Percentiles rank a stretch among this genome's conserved stretches.
Conservation (phyloP, 2,888 invertebrate species). For the Acanthopleura granulata region DNA sequence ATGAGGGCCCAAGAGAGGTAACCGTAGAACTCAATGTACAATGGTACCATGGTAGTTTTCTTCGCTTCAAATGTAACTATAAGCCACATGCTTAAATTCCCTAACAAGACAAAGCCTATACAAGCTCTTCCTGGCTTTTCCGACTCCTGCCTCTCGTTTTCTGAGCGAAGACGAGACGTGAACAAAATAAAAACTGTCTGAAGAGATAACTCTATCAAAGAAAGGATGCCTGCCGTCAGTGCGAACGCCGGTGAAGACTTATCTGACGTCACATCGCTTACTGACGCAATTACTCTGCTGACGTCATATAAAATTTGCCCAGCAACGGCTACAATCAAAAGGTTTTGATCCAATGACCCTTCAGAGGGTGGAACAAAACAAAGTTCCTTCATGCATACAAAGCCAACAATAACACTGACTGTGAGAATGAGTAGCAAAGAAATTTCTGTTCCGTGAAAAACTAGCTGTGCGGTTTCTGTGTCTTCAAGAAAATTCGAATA, state of each 20-base stretch:
- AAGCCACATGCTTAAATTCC: conserved; percentile 8
- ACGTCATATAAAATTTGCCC: conserved; percentile 9
- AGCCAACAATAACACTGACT: neutral
- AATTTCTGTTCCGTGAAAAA: conserved; percentile 6
- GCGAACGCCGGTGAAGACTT: neutral
- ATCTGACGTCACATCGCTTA: neutral
- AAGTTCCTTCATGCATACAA: neutral
- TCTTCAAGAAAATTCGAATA: neutral
- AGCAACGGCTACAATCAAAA: neutral
- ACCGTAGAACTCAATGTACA: conserved; percentile 3
- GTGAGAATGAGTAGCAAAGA: neutral
- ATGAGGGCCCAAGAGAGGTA: conserved; percentile 1
- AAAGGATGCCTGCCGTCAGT: neutral
- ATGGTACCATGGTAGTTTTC: conserved; percentile 2
- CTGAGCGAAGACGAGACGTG: neutral
- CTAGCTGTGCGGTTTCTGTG: neutral
- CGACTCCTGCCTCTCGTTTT: neutral
- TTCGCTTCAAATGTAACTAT: conserved; percentile 6
- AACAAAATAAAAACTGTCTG: conserved; percentile 1
- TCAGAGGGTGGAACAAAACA: neutral
- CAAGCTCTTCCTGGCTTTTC: neutral
- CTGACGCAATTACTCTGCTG: neutral
- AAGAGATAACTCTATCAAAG: neutral
- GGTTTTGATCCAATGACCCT: conserved; percentile 1
- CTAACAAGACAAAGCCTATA: neutral